These are phyloP conservation scores for Pachyseris speciosa DNA, from an alignment of 64 coral and sea anemone species.

Conservation along the genomic window DNA sequence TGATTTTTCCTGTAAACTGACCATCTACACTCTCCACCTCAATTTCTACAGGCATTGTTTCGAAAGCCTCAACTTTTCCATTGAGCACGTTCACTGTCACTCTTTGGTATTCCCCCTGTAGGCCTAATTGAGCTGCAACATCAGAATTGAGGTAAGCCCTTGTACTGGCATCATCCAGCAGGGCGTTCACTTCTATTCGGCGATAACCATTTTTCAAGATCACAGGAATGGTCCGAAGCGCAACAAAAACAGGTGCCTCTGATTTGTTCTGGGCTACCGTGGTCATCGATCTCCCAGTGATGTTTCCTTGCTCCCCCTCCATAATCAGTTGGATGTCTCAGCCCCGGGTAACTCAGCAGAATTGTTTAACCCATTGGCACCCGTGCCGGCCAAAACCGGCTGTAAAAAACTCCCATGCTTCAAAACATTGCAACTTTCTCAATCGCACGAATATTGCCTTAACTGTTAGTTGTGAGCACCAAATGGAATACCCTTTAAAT, in stretches of 20 bases:
- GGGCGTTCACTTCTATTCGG: conserved; percentile 43
- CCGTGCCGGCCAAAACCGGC: too few species aligned
- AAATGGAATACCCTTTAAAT: too few species aligned
- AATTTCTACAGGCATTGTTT: conserved; percentile 35
- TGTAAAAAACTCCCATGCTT: too few species aligned
- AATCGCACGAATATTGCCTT: too few species aligned
- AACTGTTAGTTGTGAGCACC: too few species aligned
- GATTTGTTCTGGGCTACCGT: not conserved
- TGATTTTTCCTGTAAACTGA: not conserved
- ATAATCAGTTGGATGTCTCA: not conserved
- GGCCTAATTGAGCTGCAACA: conserved; percentile 42
- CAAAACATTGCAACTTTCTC: too few species aligned
- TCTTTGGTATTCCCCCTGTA: not conserved
- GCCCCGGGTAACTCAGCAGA: not conserved
- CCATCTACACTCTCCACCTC: conserved; percentile 12
- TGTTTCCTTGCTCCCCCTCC: not conserved
- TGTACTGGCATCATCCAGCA: conserved; percentile 64
- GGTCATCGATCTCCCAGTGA: too few species aligned
- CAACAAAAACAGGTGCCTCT: not conserved
- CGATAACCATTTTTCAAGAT: conserved; percentile 29
- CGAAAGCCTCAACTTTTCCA: too few species aligned
- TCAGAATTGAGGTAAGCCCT: conserved; percentile 47
- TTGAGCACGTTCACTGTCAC: conserved; percentile 57
- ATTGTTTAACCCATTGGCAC: too few species aligned
- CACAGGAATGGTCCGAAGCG: conserved; percentile 37